Conservation (phyloP, 2,888 invertebrate genomes). For the Pseudococcus longispinus region DNA sequence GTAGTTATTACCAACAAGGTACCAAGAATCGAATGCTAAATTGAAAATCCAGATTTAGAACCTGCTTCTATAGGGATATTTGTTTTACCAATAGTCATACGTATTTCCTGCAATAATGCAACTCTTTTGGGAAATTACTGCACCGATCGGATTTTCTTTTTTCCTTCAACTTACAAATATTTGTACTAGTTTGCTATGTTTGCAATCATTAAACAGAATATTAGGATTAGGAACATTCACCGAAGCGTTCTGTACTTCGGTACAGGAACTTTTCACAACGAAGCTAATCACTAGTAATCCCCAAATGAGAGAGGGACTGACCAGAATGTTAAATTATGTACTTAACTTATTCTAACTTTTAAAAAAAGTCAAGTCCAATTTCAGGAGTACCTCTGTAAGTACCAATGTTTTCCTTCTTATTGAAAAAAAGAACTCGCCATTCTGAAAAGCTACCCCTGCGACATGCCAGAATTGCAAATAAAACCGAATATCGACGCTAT, state of each 20-base stretch:
- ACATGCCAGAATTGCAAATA: background rate
- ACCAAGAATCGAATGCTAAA: no score
- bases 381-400: background rate
- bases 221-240: background rate
- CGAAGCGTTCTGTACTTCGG: no score
- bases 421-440: background rate
- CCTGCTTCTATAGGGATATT: background rate
- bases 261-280: no score
- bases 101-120: background rate
- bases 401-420: background rate
- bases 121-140: slow-evolving; percentile 2
- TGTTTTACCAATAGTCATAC: no score
- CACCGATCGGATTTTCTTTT: background rate
- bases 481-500: background rate
- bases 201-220: background rate
- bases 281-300: no score
- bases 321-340: no score
- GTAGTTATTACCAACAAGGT: no score
- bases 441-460: background rate
- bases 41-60: no score
- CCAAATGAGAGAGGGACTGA: no score
- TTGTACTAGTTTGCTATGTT: background rate
- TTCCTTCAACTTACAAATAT: background rate
- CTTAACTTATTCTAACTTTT: no score
- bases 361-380: no score